Base-by-base conservation (phyloP, 92 coral and sea anemone species). In the Palythoa grandiflora region DNA sequence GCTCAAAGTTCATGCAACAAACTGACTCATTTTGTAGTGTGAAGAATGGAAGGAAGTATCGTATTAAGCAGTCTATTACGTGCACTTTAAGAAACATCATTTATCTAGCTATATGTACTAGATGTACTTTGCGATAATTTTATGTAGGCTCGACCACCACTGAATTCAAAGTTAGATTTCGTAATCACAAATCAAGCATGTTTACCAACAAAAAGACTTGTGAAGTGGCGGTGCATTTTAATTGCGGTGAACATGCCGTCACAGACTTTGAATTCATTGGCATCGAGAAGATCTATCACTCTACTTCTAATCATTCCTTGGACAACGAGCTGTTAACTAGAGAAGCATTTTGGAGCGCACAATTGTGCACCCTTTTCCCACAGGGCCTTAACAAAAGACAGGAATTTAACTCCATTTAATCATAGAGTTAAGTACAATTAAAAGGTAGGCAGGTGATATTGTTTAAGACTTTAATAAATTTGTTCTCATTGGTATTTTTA, bases 11-110 rank as follows among this genome's bases (percentile, higher is more conserved):
- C 50, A 11, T 74, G 51, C 36, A 74, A 74, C 35, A 44, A 74
- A 74, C 11, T 28, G n/a, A 74, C 44, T 74, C 79, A n/a, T 74
- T 74, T 48, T 12, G 35, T 39, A 74, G 79, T 39, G 11, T 74
- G 4, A 74, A 74, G 59, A 74, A 60, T 37, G 60, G 79, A 11
- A 44, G 51, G 79, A 74, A 74, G 17, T 47, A 74, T 39, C 50
- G 15, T 13, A 74, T 74, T 48, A 74, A 74, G 50, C 60, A 44
- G 44, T 38, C 48, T 17, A 73, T 73, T 73, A 37, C 78, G 8
- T 73, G 53, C n/a, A 73, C 78, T 37, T 28, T 0, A 28, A 28
- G 28, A 28, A 28, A 28, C 28, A 28, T 28, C 28, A 28, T 28
- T 28, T 28, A 28, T 28, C 28, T 28, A 28, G 28, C 28, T 28